Base-by-base conservation (phyloP, 2,888 invertebrate species). In the Lasioglossum calceatum region DNA sequence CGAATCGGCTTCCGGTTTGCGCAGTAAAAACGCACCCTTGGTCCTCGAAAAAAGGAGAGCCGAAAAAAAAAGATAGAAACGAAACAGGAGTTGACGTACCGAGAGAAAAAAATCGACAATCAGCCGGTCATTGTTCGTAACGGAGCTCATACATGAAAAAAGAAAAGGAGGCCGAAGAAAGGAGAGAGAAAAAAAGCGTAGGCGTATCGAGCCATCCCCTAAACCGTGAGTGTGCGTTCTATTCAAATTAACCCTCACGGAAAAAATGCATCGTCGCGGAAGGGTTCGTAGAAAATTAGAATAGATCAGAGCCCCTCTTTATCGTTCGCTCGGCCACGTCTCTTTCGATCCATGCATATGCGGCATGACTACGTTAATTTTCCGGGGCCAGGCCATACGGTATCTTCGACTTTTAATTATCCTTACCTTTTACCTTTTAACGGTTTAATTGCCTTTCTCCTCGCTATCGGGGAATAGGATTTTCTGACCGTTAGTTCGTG, bases 201-300 rank as follows among this genome's bases (percentile, higher is more conserved):
- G 94, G 94, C 94, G 94, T 93, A 91, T 90, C 77, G 87, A 82
- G 75, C 61, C 85, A 82, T 81, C 87, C 32, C 87, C n/a, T 42
- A 23, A 42, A 12, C n/a, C 73, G 58, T 47, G 19, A 71, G 61
- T 70, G 64, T 79, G 70, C 71, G 50, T 79, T 76, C 50, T 92
- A 95, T 95, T 95, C 95, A 95, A 95, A 95, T 95, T 93, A 95
- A 94, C 94, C 95, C 95, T 94, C 91, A 89, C 86, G 93, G 92
- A 94, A 94, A 92, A 92, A 91, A 90, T 88, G 90, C 85, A 89
- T 74, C 80, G 86, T 89, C 89, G 89, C 87, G 91, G 90, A 93
- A 93, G 92, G 93, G 93, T 93, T 92, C 89, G 92, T 87, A 86
- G 90, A 87, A 93, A 93, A 94, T 94, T 94, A 93, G 94, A 94